Evolutionary conservation across 1,140 invertebrate species (phyloP).

Genomic region (Atopsyche davidsoni): DNA sequence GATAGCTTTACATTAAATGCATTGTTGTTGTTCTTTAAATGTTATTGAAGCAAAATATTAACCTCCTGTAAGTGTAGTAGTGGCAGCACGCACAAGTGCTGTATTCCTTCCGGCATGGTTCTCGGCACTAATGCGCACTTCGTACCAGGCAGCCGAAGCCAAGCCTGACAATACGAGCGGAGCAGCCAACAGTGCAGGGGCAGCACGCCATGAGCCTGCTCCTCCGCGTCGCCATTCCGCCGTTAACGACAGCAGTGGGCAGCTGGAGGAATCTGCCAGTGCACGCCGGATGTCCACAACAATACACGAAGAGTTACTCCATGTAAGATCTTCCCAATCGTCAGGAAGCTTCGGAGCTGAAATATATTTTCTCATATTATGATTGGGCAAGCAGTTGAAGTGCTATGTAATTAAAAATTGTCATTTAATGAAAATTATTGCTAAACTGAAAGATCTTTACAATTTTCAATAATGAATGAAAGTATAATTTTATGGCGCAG

Average conservation of each 20-base stretch:
- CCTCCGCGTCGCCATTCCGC: constrained; percentile 38
- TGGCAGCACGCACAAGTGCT: constrained; percentile 64
- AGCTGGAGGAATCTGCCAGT: constrained; percentile 16
- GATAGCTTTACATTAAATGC: no score
- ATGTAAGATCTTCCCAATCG: constrained; percentile 44
- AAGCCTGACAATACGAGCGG: constrained; percentile 53
- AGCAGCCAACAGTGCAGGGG: constrained; percentile 34
- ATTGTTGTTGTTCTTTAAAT: no score
- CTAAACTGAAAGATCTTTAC: background rate
- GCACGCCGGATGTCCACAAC: constrained; percentile 47
- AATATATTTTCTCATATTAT: constrained; percentile 1
- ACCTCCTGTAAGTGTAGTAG: constrained; percentile 68
- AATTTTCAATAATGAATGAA: background rate
- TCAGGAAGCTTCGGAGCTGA: constrained; percentile 44
- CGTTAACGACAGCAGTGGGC: constrained; percentile 22
- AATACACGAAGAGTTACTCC: constrained; percentile 48
- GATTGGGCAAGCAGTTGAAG: background rate
- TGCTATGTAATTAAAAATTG: background rate
- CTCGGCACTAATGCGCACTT: constrained; percentile 62
- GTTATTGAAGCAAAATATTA: no score
- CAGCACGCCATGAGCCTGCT: constrained; percentile 39
- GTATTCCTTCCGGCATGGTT: constrained; percentile 67
- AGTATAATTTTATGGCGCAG: background rate
- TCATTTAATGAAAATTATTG: background rate
- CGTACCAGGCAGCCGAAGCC: constrained; percentile 66